phyloP scores from a whole-genome alignment of 2,888 invertebrate species.

The Gonocerus acuteangulatus region DNA sequence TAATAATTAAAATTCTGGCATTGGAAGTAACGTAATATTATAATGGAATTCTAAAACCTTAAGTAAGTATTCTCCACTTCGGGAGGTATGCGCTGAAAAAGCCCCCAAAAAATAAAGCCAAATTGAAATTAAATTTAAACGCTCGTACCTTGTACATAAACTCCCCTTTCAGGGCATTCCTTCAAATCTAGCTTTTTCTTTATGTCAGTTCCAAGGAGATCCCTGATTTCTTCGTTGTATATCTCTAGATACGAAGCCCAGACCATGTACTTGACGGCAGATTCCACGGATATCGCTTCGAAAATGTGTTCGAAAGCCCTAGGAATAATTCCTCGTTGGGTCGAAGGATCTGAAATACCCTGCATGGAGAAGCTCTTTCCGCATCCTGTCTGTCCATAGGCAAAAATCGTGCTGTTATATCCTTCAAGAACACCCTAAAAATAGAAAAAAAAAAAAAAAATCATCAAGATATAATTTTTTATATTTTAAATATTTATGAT shows the following conservation, averaged over 20 bases:
- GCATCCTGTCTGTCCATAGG: constrained; percentile 87
- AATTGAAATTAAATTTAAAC: no score
- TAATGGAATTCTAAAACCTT: no score
- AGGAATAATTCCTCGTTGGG: constrained; percentile 58
- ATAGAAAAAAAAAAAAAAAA: not conserved
- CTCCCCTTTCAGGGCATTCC: constrained; percentile 57
- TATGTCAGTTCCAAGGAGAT: constrained; percentile 54
- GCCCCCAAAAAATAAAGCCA: no score
- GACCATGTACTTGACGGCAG: constrained; percentile 62
- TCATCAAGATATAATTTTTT: no score
- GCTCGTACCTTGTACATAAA: constrained; percentile 58
- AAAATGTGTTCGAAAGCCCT: constrained; percentile 82
- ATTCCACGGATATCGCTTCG: constrained; percentile 69
- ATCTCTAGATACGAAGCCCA: constrained; percentile 76
- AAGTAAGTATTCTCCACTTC: no score
- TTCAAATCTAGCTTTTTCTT: constrained; percentile 57
- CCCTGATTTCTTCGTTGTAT: constrained; percentile 72
- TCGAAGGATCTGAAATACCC: constrained; percentile 50
- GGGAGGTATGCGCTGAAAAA: no score
- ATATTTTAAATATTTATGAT: no score
- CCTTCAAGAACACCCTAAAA: constrained; percentile 74
- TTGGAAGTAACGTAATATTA: no score
- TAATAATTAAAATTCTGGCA: no score
- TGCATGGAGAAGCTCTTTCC: constrained; percentile 90
- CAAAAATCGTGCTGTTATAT: constrained; percentile 88